These are phyloP conservation scores for Bombylius major DNA, from an alignment of 2,888 invertebrate genomes.

Conservation along the genomic window DNA sequence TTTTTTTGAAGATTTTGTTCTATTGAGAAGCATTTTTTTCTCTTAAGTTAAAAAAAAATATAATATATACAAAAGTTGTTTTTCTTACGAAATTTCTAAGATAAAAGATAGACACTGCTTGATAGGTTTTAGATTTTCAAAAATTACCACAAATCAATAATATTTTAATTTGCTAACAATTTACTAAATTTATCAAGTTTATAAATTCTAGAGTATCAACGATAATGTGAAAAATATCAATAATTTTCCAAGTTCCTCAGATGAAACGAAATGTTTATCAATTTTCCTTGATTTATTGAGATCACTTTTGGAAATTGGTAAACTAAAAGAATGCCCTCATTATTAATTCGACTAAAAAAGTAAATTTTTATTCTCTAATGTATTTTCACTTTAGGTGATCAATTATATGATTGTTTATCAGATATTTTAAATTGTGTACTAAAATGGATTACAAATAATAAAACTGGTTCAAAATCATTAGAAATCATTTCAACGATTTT, in stretches of 20 bases:
- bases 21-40: no score
- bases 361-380: no score
- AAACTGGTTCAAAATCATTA: slow-evolving; percentile 1
- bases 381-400: neutral
- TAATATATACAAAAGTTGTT: no score
- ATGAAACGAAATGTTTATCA: neutral
- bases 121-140: no score
- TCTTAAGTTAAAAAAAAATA: no score
- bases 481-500: neutral
- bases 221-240: neutral
- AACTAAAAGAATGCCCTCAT: neutral
- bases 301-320: neutral
- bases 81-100: no score
- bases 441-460: slow-evolving; percentile 3
- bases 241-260: neutral
- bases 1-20: no score
- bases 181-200: neutral
- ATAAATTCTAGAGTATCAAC: neutral
- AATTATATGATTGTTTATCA: neutral
- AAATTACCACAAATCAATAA: neutral
- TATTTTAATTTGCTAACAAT: neutral
- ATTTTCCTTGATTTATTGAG: slow-evolving; percentile 3
- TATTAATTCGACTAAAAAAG: no score
- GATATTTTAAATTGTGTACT: slow-evolving; percentile 2
- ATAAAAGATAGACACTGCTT: no score